Evolutionary conservation across 1,140 invertebrate genomes (phyloP), one percentile per base, ranked within the genome.

Genomic region (Cotesia typhae): DNA sequence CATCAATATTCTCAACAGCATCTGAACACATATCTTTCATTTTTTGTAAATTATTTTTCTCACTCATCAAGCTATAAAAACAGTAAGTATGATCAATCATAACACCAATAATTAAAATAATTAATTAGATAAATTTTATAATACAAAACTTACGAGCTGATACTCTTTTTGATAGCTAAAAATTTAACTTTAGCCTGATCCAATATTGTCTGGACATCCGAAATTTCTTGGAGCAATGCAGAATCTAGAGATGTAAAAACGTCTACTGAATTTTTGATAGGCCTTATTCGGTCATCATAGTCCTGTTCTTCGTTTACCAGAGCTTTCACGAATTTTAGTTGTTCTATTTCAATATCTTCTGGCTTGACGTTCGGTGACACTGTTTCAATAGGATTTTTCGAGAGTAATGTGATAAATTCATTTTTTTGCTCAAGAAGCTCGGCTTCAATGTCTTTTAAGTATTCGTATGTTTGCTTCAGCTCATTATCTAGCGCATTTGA

Each of bases 1-100:
- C 47, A 4, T 59, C 59, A 28, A 75, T 52, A 55, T 75, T 75
- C 10, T 80, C 53, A 4, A 41, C 52, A 4, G 72, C 57, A 51
- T 41, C 67, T 20, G 79, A 55, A 52, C 70, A 80, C 59, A 74
- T 71, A 35, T 81, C 67, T 74, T 77, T 77, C 80, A 85, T 83
- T 55, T 81, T 73, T 3, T 76, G 37, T 20, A 84, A 70, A 3
- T 75, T 77, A 2, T 41, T 7, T 53, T 73, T 80, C 57, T 84
- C 82, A 5, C 75, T 80, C 38, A 75, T 67, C 28, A 85, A 76
- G 61, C 85, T 86, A 12, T 4, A 76, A 76, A 28, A 28, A 28
- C 28, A 28, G 28, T 41, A 41, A 41, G 38, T 41, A 61, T 20
- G 0, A 64, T 17, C 10, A 59, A 61, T 36, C 17, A 70, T 72